phyloP scores from a whole-genome alignment of 2,113 vertebrate genomes.

The Sapajus apella region DNA sequence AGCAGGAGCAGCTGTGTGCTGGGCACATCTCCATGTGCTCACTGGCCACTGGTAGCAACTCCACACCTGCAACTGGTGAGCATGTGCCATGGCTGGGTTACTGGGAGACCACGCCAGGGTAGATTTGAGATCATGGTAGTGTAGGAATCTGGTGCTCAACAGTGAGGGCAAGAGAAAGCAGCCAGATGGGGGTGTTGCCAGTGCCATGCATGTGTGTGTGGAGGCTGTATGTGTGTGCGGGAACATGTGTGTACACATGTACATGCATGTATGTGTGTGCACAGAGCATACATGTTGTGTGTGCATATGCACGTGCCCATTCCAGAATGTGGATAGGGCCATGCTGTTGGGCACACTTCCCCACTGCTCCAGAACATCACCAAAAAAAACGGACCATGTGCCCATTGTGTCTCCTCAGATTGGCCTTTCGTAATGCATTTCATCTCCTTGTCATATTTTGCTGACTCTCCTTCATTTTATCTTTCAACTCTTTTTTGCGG shows the following conservation, averaged over 20 bases:
- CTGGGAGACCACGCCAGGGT: neutral
- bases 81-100: neutral
- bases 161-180: neutral
- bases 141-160: neutral
- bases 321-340: neutral
- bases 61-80: neutral
- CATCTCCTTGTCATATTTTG: neutral
- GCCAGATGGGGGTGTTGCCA: neutral
- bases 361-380: neutral
- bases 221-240: neutral
- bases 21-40: neutral
- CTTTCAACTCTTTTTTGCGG: neutral
- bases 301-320: neutral
- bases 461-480: neutral
- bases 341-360: too few species aligned
- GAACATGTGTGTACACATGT: neutral
- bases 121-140: neutral
- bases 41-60: neutral
- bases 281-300: neutral
- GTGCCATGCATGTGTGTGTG: neutral
- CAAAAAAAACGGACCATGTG: neutral
- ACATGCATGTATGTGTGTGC: neutral
- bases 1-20: neutral
- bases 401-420: neutral
- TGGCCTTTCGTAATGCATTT: neutral